Conservation (phyloP, 2,797 vertebrate species). For the Scyliorhinus canicula region DNA sequence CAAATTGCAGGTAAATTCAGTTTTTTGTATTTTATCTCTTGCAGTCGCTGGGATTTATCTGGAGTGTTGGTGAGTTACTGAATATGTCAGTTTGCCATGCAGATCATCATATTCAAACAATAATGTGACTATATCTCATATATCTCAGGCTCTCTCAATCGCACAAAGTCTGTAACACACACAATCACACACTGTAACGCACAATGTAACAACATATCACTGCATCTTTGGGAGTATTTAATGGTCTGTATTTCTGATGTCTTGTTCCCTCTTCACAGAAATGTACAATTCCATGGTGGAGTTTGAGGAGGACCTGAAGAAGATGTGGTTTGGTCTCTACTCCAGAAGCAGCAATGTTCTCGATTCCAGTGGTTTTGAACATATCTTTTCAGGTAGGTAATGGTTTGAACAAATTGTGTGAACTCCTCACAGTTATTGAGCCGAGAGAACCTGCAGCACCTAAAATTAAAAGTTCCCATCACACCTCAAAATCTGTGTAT, state of each 20-base stretch:
- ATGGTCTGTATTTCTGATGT: no score
- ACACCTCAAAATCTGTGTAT: neutral
- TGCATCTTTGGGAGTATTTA: neutral
- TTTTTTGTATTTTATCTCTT: no score
- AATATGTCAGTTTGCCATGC: no score
- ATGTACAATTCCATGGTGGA: conserved; percentile 68
- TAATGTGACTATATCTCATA: no score
- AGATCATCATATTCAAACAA: no score
- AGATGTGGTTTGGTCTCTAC: conserved; percentile 97
- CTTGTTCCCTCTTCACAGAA: conserved; percentile 52
- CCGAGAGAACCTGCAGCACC: neutral
- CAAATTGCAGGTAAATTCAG: no score
- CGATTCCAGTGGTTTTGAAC: conserved; percentile 92
- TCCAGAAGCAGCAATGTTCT: conserved; percentile 58
- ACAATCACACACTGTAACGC: no score
- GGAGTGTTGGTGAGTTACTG: no score
- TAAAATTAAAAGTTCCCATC: neutral
- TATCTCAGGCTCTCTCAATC: neutral
- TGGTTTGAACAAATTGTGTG: neutral
- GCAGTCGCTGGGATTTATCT: no score
- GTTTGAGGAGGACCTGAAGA: conserved; percentile 72
- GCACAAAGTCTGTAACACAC: no score
- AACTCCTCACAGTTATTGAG: neutral
- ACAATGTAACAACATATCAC: no score
- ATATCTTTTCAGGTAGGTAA: conserved; percentile 78